Evolutionary conservation across 2,888 invertebrate genomes (phyloP).

Genomic region (Lottia scabra): DNA sequence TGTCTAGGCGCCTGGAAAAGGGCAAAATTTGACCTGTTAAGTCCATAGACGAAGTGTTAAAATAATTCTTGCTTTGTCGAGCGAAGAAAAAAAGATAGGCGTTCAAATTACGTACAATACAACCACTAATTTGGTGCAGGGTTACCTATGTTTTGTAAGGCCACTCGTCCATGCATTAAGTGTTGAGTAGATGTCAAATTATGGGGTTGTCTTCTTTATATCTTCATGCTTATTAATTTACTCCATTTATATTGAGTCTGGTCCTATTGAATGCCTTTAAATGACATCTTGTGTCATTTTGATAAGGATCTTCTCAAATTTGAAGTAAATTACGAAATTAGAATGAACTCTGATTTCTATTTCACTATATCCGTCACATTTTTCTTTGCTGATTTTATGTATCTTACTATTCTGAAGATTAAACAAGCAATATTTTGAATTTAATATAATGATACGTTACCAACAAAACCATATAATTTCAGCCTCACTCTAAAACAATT

Average conservation of each 20-base stretch:
- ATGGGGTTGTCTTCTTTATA: constrained; percentile 8
- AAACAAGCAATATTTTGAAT: no score
- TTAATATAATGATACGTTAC: no score
- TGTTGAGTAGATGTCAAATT: constrained; percentile 17
- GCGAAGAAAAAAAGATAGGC: neutral
- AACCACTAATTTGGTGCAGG: constrained; percentile 33
- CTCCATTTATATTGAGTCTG: constrained; percentile 17
- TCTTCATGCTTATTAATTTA: constrained; percentile 35
- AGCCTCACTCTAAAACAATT: no score
- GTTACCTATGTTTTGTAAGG: constrained; percentile 30
- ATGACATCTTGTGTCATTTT: no score
- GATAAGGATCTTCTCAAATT: no score
- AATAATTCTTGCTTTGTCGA: constrained; percentile 1
- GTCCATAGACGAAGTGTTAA: neutral
- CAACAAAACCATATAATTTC: no score
- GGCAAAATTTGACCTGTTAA: neutral
- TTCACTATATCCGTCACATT: no score
- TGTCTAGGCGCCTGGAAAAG: constrained; percentile 15
- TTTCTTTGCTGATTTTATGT: no score
- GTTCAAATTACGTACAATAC: constrained; percentile 26
- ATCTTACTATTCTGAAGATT: no score
- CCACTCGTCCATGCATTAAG: constrained; percentile 26
- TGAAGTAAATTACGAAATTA: no score
- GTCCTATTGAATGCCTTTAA: no score
- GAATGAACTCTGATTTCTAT: no score